A percentile compares a stretch with the other conserved stretches of the same genome.
These are phyloP conservation scores for Mormyrus proboscirostris DNA, from an alignment of 2,797 vertebrate genomes.

Conservation along the genomic window DNA sequence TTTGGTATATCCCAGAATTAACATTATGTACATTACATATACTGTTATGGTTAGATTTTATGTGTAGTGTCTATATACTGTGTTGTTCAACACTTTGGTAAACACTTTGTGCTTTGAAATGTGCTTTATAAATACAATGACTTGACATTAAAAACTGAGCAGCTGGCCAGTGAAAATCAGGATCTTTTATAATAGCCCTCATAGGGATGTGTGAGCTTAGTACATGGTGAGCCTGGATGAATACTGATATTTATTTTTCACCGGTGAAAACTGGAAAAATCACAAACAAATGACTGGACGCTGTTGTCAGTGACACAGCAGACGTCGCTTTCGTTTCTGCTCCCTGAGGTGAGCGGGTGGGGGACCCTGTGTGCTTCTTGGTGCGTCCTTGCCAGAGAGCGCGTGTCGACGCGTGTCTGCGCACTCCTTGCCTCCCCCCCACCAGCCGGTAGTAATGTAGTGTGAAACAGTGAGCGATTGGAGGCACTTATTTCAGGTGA, in stretches of 20 bases:
- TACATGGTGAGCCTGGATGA: background rate
- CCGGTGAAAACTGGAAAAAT: background rate
- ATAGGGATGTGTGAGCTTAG: background rate
- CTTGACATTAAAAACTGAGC: background rate
- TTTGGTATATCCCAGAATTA: background rate
- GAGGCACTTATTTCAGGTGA: background rate
- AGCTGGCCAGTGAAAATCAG: background rate
- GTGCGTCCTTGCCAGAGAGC: background rate
- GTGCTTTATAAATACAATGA: background rate
- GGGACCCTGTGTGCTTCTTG: background rate
- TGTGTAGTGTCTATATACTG: background rate
- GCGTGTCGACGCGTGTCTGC: background rate
- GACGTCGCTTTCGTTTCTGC: background rate
- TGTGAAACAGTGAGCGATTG: slow-evolving; percentile 8
- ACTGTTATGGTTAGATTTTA: background rate
- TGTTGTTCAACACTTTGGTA: background rate
- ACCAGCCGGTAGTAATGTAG: slow-evolving; percentile 5
- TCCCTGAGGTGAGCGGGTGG: background rate
- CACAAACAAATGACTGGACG: background rate
- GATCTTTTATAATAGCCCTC: background rate
- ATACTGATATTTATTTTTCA: background rate
- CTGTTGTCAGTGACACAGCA: background rate
- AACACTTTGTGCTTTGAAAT: background rate
- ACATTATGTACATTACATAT: background rate
- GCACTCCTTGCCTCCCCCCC: background rate